phyloP scores from a whole-genome alignment of 2,797 vertebrate species.

The Natrix natrix region DNA sequence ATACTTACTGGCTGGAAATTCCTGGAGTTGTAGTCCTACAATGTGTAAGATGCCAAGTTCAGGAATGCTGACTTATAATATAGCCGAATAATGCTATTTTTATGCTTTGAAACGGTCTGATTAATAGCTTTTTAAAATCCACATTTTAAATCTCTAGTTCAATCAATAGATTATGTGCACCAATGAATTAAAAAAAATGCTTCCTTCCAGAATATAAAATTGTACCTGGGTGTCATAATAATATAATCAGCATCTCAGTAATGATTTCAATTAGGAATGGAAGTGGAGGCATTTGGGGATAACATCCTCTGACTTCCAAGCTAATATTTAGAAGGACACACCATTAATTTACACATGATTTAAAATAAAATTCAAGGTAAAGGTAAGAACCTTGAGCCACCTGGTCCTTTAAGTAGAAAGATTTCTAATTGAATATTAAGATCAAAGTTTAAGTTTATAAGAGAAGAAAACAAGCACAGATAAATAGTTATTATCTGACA shows the following conservation, averaged over 20 bases:
- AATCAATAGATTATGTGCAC: constrained; percentile 15
- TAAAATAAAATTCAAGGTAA: constrained; percentile 60
- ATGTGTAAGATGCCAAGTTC: neutral
- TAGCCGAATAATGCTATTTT: neutral
- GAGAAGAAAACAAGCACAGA: constrained; percentile 82
- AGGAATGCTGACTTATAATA: neutral
- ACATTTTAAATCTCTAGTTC: constrained; percentile 8
- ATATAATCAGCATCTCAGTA: constrained; percentile 28
- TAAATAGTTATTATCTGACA: constrained; percentile 79
- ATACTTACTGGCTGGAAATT: neutral
- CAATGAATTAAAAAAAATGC: neutral
- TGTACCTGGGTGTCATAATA: constrained; percentile 39
- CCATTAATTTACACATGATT: constrained; percentile 60
- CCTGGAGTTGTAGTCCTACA: neutral
- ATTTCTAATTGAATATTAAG: constrained; percentile 79
- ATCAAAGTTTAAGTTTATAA: constrained; percentile 83
- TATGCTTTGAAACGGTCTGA: neutral
- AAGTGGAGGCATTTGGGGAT: constrained; percentile 20
- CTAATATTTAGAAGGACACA: constrained; percentile 49
- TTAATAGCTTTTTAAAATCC: constrained; percentile 11
- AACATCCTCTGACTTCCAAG: constrained; percentile 46
- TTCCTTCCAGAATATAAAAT: constrained; percentile 19
- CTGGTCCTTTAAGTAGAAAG: constrained; percentile 68
- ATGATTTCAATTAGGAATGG: neutral
- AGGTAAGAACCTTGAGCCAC: constrained; percentile 62